Conservation (phyloP, 2,888 invertebrate genomes). For the Sericinus montela region DNA sequence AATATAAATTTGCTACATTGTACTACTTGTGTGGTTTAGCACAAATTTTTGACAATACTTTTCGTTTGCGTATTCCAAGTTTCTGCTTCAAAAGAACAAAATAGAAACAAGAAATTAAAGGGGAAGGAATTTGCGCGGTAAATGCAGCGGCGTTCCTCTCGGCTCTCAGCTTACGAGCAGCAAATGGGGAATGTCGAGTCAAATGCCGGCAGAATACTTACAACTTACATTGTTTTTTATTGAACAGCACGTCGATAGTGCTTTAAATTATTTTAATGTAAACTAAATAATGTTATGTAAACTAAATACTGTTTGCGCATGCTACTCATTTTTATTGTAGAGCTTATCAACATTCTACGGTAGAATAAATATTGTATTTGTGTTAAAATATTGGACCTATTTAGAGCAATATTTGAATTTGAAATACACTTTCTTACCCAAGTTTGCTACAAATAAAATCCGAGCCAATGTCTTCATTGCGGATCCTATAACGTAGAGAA, state of each 20-base stretch:
- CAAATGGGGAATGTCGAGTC: slow-evolving; percentile 7
- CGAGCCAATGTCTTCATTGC: too few relatives aligned
- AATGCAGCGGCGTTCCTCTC: slow-evolving; percentile 10
- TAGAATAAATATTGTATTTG: too few relatives aligned
- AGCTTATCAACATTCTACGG: too few relatives aligned
- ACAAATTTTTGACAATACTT: slow-evolving; percentile 2
- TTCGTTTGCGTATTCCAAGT: neutral
- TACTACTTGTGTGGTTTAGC: too few relatives aligned
- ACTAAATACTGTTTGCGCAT: too few relatives aligned
- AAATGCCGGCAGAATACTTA: slow-evolving; percentile 5
- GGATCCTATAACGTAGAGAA: too few relatives aligned
- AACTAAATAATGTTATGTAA: slow-evolving; percentile 15
- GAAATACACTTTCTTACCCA: too few relatives aligned
- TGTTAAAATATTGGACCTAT: too few relatives aligned
- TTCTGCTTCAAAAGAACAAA: slow-evolving; percentile 9
- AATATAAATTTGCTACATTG: too few relatives aligned
- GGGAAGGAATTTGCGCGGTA: slow-evolving; percentile 10
- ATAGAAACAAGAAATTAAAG: slow-evolving; percentile 1
- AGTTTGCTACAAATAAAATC: too few relatives aligned
- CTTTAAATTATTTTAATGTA: slow-evolving; percentile 13
- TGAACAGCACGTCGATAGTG: slow-evolving; percentile 9
- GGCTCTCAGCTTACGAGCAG: slow-evolving; percentile 5
- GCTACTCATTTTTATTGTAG: too few relatives aligned
- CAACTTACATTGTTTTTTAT: neutral
- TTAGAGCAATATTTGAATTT: too few relatives aligned